Evolutionary conservation across 2,797 vertebrate species (phyloP).

Genomic region (Rhabdophis nuchalis): DNA sequence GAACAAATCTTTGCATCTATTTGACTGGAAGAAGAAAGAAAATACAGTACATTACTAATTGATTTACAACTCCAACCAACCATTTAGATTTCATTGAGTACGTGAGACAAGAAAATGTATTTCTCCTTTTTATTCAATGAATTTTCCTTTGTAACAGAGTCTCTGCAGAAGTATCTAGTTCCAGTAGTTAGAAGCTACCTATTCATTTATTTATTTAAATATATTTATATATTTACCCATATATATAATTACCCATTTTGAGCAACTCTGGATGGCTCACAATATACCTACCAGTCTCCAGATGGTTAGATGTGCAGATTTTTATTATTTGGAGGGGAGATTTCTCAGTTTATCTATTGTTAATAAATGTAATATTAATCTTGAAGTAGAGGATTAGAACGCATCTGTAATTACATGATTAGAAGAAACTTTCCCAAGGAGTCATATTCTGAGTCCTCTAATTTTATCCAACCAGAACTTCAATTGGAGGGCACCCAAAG

Average conservation of each 20-base stretch:
- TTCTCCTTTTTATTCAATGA: not conserved
- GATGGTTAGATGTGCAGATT: not conserved
- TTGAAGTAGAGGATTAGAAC: not conserved
- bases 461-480: not conserved
- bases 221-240: too few relatives aligned
- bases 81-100: not conserved
- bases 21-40: constrained; percentile 12
- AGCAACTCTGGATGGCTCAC: not conserved
- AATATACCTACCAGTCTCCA: not conserved
- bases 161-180: not conserved
- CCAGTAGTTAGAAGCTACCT: not conserved
- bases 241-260: not conserved
- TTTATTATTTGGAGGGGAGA: not conserved
- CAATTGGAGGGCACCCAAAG: not conserved
- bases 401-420: not conserved
- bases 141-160: not conserved
- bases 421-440: not conserved
- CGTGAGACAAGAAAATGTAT: not conserved
- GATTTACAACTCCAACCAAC: not conserved
- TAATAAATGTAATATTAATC: not conserved
- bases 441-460: not conserved
- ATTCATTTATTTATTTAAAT: not conserved
- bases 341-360: not conserved
- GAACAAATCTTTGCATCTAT: constrained; percentile 33
- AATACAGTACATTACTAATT: not conserved